Evolutionary conservation across 1,140 invertebrate genomes (phyloP), one percentile per base, ranked within the genome.

Genomic region (Rhagoletis zephyria): DNA sequence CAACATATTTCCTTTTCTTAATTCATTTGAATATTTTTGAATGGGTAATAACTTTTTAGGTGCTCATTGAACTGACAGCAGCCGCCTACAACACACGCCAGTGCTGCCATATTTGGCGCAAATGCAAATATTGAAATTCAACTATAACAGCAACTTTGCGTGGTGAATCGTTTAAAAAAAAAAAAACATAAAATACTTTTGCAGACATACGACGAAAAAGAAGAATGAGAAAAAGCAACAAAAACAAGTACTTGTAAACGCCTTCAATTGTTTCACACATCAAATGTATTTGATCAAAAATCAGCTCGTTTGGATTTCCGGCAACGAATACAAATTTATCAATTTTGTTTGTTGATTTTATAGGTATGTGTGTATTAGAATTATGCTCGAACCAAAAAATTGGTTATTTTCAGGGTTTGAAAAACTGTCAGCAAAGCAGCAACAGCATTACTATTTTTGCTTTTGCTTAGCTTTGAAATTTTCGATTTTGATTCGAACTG

Each of bases 121-220:
- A 81, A 81, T 81, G 45, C 48, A 81, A 81, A 81, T 81, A 16
- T 74, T 45, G 48, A 59, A 81, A 81, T 30, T 81, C 10, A 70
- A 51, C 6, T 42, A 14, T 19, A 30, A 30, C 7, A 59, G 48
- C 74, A 19, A 12, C 48, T 56, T 70, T 74, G 67, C 67, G 67
- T 74, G 67, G 67, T 74, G 19, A 67, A 67, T 40, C 65, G n/a
- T n/a, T n/a, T n/a, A 30, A 40, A 30, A 30, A 30, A 30, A 30
- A 14, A 67, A 67, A 40, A 42, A 30, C 65, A 67, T 40, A 12
- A 7, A 42, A 67, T 40, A 9, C 65, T 64, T 19, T 64, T 64
- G 63, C n/a, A 64, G 63, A 64, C 9, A 64, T 64, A 19, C 63
- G 30, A 30, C 63, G 14, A 4, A 7, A 16, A 67, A 67, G 64